Percentiles rank a stretch among this genome's conserved stretches.
phyloP scores from a whole-genome alignment of 2,888 invertebrate species.

The Aleiodes testaceus region DNA sequence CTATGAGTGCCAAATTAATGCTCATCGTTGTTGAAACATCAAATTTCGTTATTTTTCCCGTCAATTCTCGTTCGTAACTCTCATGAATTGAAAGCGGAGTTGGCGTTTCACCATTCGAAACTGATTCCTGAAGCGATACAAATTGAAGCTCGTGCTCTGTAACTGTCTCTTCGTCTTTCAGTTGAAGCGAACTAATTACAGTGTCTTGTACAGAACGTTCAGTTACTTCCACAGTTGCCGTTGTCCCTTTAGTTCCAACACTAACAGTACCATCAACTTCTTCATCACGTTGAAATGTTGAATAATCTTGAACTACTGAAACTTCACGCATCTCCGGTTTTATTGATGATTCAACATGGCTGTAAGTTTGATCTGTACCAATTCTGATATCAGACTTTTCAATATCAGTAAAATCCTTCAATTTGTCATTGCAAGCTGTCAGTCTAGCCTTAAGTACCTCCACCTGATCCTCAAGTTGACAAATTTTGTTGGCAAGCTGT shows the following conservation, averaged over 20 bases:
- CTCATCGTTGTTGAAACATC: conserved; percentile 4
- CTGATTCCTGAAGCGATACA: not conserved
- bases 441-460: conserved; percentile 78
- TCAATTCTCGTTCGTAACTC: not conserved
- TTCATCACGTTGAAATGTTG: not conserved
- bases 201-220: conserved; percentile 32
- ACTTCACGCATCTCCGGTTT: not conserved
- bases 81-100: not conserved
- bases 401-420: not conserved
- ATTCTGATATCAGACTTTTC: conserved; percentile 13
- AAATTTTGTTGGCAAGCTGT: conserved; percentile 74
- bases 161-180: conserved; percentile 1
- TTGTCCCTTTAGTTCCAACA: conserved; percentile 18
- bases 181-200: not conserved
- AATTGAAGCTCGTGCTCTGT: conserved; percentile 10
- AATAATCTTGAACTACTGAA: conserved; percentile 7
- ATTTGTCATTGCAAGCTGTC: conserved; percentile 57
- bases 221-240: conserved; percentile 18
- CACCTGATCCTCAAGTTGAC: conserved; percentile 73
- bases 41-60: conserved; percentile 3
- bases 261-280: conserved; percentile 22
- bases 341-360: not conserved
- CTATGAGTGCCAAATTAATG: not conserved
- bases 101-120: not conserved
- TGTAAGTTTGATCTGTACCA: conserved; percentile 5